Evolutionary conservation across 2,797 vertebrate species (phyloP).

Genomic region (Acanthornis magna): DNA sequence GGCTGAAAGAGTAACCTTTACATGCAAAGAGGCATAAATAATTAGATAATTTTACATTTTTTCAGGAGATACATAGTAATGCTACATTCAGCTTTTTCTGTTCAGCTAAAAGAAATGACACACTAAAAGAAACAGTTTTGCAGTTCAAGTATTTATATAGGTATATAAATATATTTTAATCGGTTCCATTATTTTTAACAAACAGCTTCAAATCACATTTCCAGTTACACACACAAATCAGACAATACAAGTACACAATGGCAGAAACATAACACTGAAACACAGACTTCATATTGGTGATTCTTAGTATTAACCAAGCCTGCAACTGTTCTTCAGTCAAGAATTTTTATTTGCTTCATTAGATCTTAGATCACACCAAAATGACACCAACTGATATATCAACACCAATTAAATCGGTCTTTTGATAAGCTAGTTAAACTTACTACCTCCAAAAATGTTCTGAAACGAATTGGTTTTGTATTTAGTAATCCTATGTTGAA

Average conservation of each 20-base stretch:
- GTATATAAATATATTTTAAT: neutral
- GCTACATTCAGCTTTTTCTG: neutral
- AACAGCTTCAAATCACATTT: neutral
- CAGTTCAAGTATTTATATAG: neutral
- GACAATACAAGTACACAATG: neutral
- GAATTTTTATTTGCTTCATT: neutral
- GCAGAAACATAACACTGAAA: neutral
- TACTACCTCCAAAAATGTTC: neutral
- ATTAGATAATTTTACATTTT: neutral
- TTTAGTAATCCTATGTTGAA: neutral
- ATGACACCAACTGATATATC: neutral
- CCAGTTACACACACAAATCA: neutral
- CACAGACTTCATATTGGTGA: neutral
- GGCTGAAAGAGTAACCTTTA: neutral
- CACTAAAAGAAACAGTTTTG: neutral
- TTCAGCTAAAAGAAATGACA: neutral
- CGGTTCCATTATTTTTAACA: neutral
- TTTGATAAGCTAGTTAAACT: neutral
- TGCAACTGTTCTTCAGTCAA: neutral
- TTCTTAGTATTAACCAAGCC: neutral
- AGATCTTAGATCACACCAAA: neutral
- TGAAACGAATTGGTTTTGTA: neutral
- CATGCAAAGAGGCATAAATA: neutral
- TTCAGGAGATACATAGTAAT: neutral
- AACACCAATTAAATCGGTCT: neutral